A percentile compares a stretch with the other conserved stretches of the same genome.
Conservation (phyloP, 2,888 invertebrate genomes). For the Seira sanloemensis region DNA sequence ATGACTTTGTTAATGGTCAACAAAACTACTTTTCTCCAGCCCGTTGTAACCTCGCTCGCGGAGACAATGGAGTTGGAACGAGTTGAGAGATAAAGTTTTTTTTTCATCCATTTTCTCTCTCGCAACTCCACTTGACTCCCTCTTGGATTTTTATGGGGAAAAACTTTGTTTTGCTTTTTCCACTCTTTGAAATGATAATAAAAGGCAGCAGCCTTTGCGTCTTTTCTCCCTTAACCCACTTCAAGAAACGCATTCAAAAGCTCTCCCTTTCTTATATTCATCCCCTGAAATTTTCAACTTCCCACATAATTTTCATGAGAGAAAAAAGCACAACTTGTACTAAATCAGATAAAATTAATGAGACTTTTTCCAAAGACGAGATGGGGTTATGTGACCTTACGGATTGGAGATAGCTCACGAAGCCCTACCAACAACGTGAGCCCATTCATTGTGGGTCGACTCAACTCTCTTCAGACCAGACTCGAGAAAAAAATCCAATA, state of each 20-base stretch:
- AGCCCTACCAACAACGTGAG: no score
- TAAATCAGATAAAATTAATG: constrained; percentile 9
- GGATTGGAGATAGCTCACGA: constrained; percentile 2
- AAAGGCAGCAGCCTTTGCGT: not conserved
- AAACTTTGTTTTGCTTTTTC: not conserved
- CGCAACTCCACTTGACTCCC: no score
- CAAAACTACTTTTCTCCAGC: not conserved
- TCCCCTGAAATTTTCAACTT: not conserved
- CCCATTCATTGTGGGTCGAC: no score
- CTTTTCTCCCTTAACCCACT: not conserved
- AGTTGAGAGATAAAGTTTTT: constrained; percentile 4
- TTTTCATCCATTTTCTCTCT: not conserved
- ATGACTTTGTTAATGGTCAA: constrained; percentile 18
- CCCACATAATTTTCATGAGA: not conserved
- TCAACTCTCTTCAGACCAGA: not conserved
- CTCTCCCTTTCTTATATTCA: not conserved
- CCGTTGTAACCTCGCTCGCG: not conserved
- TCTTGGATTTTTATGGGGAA: not conserved
- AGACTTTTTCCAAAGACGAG: not conserved
- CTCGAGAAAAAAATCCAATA: not conserved
- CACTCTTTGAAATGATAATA: not conserved
- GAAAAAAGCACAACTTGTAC: not conserved
- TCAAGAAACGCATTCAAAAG: not conserved
- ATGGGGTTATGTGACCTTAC: not conserved
- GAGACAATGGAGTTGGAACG: not conserved